Evolutionary conservation across 2,797 vertebrate genomes (phyloP), one percentile per base, ranked within the genome.

Genomic region (Notoglanidium macrostoma): DNA sequence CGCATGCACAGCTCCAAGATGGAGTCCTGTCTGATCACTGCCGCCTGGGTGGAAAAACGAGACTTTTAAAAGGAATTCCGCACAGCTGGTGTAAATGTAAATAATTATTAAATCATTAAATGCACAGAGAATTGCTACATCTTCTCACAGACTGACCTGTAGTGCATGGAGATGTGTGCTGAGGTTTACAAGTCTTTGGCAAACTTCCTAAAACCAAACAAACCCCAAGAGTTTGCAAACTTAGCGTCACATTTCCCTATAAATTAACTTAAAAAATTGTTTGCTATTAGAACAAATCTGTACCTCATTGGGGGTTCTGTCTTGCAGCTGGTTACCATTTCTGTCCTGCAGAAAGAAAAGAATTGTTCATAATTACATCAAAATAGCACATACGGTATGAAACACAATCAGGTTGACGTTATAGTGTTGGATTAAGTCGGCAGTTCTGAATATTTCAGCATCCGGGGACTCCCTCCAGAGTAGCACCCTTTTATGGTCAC

Each of bases 281-380:
- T 70, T 3, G 17, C 29, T 73, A 32, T 40, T 10, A 17, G 5
- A 55, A 77, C 44, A 23, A 29, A 84, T 5, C 0, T n/a, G 15
- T 88, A 98, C 98, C 97, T 97, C 94, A 40, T 95, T 96, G 1
- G 95, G 85, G 23, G 90, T 92, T 89, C 90, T 93, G 7, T 95
- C 95, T 29, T 95, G 96, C 80, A 98, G 90, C 92, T 97, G 97
- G 92, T 98, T 99, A 1, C 97, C 98, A 0, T 99, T 98, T 85
- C 93, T 94, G 49, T 99, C 98, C 98, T 98, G 90, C 17, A 78
- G 83, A 87, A 90, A 84, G 21, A 54, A 87, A 26, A 82, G 3
- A 12, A 81, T 17, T n/a, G 35, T 3, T 65, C 14, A 49, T 3
- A 65, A 65, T 40, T 14, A 35, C 17, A 23, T 57, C 7, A 32